Percentiles rank a stretch among this genome's conserved stretches.
Conservation (phyloP, 1,140 invertebrate genomes). For the Nebria ingens region DNA sequence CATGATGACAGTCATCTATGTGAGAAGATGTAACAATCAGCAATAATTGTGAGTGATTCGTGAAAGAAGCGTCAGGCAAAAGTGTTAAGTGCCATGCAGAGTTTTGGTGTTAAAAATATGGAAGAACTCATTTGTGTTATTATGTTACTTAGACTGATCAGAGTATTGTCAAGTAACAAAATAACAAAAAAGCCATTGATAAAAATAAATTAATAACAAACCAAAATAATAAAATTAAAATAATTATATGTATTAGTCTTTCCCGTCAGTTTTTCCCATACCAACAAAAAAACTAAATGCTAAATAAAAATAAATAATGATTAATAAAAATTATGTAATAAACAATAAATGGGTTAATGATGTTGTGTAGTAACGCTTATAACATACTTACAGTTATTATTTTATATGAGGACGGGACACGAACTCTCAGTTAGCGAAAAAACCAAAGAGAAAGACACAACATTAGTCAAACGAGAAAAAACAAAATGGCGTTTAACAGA, state of each 20-base stretch:
- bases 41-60: too few relatives aligned
- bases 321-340: conserved; percentile 1
- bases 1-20: too few relatives aligned
- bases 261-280: conserved; percentile 32
- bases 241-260: conserved; percentile 30
- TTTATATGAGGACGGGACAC: conserved; percentile 24
- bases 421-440: conserved; percentile 36
- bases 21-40: too few relatives aligned
- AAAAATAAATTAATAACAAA: conserved; percentile 6
- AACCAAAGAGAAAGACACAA: conserved; percentile 37
- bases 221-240: conserved; percentile 2
- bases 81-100: too few relatives aligned
- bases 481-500: not conserved
- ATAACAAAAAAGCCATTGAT: too few relatives aligned
- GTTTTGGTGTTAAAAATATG: too few relatives aligned
- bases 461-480: conserved; percentile 20
- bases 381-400: conserved; percentile 33
- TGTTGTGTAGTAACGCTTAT: not conserved
- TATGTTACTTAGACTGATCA: too few relatives aligned
- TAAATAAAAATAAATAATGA: not conserved
- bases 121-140: too few relatives aligned
- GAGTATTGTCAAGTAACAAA: too few relatives aligned
- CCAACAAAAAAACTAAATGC: conserved; percentile 15
- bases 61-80: too few relatives aligned
- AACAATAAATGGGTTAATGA: conserved; percentile 5